Percentiles rank a stretch among this genome's conserved stretches.
Conservation (phyloP, 1,140 invertebrate species). For the Euglossa dilemma region DNA sequence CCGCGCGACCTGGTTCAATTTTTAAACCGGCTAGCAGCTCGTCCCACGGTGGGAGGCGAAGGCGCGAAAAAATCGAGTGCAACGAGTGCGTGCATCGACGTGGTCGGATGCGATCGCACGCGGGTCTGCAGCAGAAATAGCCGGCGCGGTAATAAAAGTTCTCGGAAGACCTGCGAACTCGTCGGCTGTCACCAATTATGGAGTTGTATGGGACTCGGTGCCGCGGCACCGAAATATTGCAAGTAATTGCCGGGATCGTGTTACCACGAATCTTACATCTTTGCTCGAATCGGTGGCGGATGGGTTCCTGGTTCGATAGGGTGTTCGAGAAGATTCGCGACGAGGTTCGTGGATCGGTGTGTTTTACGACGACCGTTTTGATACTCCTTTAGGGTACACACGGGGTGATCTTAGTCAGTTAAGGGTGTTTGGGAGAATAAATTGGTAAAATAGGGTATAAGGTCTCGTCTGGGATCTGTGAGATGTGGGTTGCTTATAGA, state of each 20-base stretch:
- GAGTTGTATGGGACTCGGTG: slow-evolving; percentile 2
- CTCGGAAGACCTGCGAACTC: slow-evolving; percentile 23
- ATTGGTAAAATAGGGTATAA: too few relatives aligned
- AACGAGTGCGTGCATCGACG: slow-evolving; percentile 23
- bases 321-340: too few relatives aligned
- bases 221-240: slow-evolving; percentile 39
- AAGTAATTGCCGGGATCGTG: slow-evolving; percentile 40
- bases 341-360: too few relatives aligned
- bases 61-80: slow-evolving; percentile 13
- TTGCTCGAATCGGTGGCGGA: neutral
- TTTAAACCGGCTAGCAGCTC: slow-evolving; percentile 45
- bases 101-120: slow-evolving; percentile 11
- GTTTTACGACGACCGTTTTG: too few relatives aligned
- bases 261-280: slow-evolving; percentile 17
- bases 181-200: slow-evolving; percentile 51
- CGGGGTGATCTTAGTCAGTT: too few relatives aligned
- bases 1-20: slow-evolving; percentile 53
- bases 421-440: too few relatives aligned
- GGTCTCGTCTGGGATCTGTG: too few relatives aligned
- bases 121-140: slow-evolving; percentile 39
- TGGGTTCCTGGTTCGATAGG: too few relatives aligned
- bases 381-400: too few relatives aligned
- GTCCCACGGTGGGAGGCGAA: neutral
- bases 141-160: slow-evolving; percentile 49
- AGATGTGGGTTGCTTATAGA: too few relatives aligned